A percentile compares a stretch with the other conserved stretches of the same genome.
These are phyloP conservation scores for Cossypha niveicapilla DNA, from an alignment of 2,797 vertebrate genomes.

Conservation along the genomic window DNA sequence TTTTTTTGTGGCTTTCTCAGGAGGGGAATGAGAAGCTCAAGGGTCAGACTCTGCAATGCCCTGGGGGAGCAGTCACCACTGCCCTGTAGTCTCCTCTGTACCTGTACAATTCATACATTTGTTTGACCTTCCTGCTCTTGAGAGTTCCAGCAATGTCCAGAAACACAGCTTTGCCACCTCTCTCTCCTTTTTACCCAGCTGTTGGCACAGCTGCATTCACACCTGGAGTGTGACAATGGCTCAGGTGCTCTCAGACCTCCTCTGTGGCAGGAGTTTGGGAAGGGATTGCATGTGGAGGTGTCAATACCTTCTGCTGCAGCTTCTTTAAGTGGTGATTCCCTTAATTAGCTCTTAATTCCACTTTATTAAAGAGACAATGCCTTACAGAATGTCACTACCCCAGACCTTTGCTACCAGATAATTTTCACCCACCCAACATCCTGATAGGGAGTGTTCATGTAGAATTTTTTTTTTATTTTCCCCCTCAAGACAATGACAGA, in stretches of 20 bases:
- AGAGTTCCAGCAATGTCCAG: not conserved
- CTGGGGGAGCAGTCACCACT: not conserved
- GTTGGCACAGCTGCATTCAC: not conserved
- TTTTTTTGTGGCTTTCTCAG: not conserved
- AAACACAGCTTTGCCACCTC: not conserved
- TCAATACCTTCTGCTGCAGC: not conserved
- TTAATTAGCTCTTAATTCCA: not conserved
- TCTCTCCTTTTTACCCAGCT: accelerated
- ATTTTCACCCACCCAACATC: not conserved
- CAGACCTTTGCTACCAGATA: not conserved
- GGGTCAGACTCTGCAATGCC: not conserved
- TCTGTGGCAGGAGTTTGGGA: not conserved
- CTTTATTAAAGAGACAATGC: not conserved
- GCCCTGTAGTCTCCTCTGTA: not conserved
- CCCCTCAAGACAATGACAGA: not conserved
- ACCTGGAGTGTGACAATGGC: not conserved
- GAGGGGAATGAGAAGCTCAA: not conserved
- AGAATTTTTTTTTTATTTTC: too few species aligned
- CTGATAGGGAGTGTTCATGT: accelerated
- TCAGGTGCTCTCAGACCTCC: not conserved
- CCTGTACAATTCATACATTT: not conserved
- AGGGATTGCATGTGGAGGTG: accelerated
- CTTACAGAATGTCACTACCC: not conserved
- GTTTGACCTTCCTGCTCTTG: not conserved
- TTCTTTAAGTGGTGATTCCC: not conserved